Conservation (phyloP, 2,888 invertebrate species). For the Seira ritae region DNA sequence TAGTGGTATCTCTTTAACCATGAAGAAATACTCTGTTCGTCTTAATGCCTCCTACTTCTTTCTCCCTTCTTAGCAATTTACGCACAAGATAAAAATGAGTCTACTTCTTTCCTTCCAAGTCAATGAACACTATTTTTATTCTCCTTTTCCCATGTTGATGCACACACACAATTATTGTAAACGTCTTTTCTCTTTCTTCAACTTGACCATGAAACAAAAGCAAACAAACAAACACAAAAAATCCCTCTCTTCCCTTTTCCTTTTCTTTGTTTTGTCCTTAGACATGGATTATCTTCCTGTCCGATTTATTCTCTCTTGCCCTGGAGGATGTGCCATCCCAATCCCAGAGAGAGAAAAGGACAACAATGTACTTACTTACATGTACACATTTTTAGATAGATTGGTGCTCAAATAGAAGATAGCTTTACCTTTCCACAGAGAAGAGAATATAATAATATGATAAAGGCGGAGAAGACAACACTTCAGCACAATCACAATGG, state of each 20-base stretch:
- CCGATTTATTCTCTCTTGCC: slow-evolving; percentile 18
- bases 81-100: slow-evolving; percentile 2
- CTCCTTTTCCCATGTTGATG: slow-evolving; percentile 11
- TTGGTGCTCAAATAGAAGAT: background rate
- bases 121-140: slow-evolving; percentile 13
- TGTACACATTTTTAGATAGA: background rate
- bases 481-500: slow-evolving; percentile 18
- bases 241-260: background rate
- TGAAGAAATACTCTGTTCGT: background rate
- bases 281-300: background rate
- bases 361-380: slow-evolving; percentile 9
- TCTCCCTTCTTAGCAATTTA: background rate
- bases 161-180: slow-evolving; percentile 17
- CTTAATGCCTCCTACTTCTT: background rate
- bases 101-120: slow-evolving; percentile 13
- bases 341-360: background rate
- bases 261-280: background rate
- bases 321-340: slow-evolving; percentile 21
- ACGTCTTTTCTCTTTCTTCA: slow-evolving; percentile 37
- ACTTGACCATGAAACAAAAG: slow-evolving; percentile 58
- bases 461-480: slow-evolving; percentile 23
- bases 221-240: background rate
- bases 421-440: slow-evolving; percentile 9
- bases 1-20: background rate
- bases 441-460: slow-evolving; percentile 9